Evolutionary conservation across 2,888 invertebrate species (phyloP).

Genomic region (Apotomis betuletana): DNA sequence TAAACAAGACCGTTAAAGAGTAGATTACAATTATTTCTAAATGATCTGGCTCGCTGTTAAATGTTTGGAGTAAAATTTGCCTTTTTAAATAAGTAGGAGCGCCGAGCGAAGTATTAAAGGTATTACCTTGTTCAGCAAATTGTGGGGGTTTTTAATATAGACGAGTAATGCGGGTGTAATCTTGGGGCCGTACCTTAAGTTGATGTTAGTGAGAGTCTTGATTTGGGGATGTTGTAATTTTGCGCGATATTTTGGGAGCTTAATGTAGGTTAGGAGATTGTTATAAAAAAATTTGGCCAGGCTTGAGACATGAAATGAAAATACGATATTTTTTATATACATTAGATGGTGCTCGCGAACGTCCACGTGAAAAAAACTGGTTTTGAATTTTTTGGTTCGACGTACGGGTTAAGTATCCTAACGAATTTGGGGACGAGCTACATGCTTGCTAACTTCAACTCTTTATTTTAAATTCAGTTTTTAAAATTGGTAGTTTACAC

Average conservation of each 20-base stretch:
- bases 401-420: no score
- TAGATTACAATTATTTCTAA: slow-evolving; percentile 34
- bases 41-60: slow-evolving; percentile 31
- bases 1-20: slow-evolving; percentile 16
- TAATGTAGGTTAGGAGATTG: neutral
- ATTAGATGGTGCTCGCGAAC: no score
- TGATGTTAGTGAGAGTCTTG: slow-evolving; percentile 11
- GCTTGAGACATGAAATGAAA: no score
- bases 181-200: slow-evolving; percentile 27
- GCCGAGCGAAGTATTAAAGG: slow-evolving; percentile 40
- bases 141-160: slow-evolving; percentile 44
- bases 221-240: slow-evolving; percentile 7
- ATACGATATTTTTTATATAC: no score
- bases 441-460: no score
- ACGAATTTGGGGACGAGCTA: no score
- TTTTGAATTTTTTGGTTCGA: no score
- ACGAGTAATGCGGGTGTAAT: slow-evolving; percentile 40
- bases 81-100: slow-evolving; percentile 35
- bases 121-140: slow-evolving; percentile 45
- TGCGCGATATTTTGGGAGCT: slow-evolving; percentile 1
- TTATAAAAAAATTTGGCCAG: no score
- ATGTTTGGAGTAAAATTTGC: slow-evolving; percentile 33
- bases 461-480: no score
- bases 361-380: no score
- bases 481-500: no score